Evolutionary conservation across 2,888 invertebrate species (phyloP).

Genomic region (Osmoderma eremita): DNA sequence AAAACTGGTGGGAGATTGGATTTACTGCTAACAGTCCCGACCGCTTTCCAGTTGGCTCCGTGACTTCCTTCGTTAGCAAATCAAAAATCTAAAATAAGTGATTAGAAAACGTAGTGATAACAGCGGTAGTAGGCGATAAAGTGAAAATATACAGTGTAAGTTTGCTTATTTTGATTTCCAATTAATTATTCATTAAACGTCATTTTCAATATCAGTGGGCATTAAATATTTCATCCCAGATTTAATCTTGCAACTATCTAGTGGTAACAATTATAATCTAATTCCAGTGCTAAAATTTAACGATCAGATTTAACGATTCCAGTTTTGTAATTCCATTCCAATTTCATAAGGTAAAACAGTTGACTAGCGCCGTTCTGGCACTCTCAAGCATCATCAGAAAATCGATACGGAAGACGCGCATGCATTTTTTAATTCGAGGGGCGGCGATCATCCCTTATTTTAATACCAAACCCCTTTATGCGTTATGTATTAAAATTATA

Average conservation of each 20-base stretch:
- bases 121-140: not conserved
- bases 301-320: no score
- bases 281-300: no score
- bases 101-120: constrained; percentile 19
- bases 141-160: constrained; percentile 19
- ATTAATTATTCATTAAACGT: no score
- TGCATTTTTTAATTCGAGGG: constrained; percentile 24
- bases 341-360: constrained; percentile 1
- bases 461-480: not conserved
- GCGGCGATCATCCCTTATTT: not conserved
- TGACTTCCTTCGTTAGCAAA: constrained; percentile 26
- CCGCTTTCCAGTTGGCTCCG: constrained; percentile 30
- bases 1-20: constrained; percentile 27
- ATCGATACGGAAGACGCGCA: constrained; percentile 31
- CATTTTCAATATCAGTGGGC: no score
- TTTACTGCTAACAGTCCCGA: constrained; percentile 13
- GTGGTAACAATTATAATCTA: no score
- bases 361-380: constrained; percentile 30
- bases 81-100: constrained; percentile 22
- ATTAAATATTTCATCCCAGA: no score
- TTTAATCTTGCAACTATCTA: no score
- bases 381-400: constrained; percentile 4
- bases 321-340: not conserved
- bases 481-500: no score
- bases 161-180: not conserved